Evolutionary conservation across 2,888 invertebrate species (phyloP).

Genomic region (Papilio gigon): DNA sequence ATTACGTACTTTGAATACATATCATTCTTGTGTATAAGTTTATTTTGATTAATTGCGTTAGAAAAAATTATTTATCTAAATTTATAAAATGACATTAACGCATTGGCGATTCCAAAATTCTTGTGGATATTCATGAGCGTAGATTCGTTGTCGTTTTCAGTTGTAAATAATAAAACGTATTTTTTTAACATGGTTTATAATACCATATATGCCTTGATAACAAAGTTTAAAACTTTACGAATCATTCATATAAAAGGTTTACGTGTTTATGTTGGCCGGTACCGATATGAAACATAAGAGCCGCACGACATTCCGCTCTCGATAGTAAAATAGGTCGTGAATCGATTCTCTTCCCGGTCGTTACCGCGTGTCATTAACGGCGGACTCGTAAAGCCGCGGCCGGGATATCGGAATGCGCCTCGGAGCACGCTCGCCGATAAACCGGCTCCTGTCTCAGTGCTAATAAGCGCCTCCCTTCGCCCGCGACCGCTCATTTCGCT

Average conservation of each 20-base stretch:
- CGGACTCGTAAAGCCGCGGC: conserved; percentile 69
- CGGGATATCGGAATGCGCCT: conserved; percentile 69
- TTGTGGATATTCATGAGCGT: too few relatives aligned
- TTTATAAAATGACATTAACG: too few relatives aligned
- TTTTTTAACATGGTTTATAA: too few relatives aligned
- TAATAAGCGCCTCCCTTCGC: conserved; percentile 60
- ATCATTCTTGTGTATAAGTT: neutral
- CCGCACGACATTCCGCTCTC: conserved; percentile 49
- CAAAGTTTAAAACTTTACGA: neutral
- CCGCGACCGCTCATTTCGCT: conserved; percentile 54
- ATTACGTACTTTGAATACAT: neutral
- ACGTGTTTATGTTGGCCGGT: conserved; percentile 10
- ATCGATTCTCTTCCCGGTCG: conserved; percentile 78
- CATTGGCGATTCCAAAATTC: too few relatives aligned
- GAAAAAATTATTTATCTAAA: too few relatives aligned
- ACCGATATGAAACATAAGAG: conserved; percentile 42
- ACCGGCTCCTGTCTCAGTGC: conserved; percentile 52
- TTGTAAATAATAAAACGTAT: too few relatives aligned
- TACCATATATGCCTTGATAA: too few relatives aligned
- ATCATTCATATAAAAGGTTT: neutral
- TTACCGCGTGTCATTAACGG: conserved; percentile 73
- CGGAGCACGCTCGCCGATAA: conserved; percentile 69
- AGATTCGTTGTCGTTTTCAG: too few relatives aligned
- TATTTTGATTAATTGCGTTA: too few relatives aligned
- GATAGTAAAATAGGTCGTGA: conserved; percentile 71